Percentiles rank a stretch among this genome's conserved stretches.
Evolutionary conservation across 2,797 vertebrate species (phyloP).

Genomic region (Fistularia commersonii): DNA sequence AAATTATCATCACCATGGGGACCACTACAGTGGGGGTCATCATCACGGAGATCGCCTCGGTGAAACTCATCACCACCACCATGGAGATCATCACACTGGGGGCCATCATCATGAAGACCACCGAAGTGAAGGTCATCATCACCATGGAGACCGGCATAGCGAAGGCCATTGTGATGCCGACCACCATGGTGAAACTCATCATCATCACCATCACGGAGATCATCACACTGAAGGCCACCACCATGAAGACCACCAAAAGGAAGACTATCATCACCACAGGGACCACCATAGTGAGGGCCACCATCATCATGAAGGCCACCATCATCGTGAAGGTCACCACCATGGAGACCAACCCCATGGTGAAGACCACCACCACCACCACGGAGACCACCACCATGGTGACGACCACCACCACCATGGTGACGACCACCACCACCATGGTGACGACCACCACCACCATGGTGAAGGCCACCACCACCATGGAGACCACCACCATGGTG

Average conservation of each 20-base stretch:
- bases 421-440: neutral
- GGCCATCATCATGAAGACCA: neutral
- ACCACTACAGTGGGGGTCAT: constrained; percentile 3
- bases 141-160: constrained; percentile 12
- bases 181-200: constrained; percentile 1
- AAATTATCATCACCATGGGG: neutral
- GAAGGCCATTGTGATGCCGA: constrained; percentile 3
- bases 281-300: neutral
- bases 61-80: constrained; percentile 15
- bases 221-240: constrained; percentile 11
- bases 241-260: constrained; percentile 23
- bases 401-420: constrained; percentile 10
- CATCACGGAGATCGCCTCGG: constrained; percentile 14
- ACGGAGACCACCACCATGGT: constrained; percentile 2
- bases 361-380: constrained; percentile 19
- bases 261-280: constrained; percentile 5
- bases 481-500: constrained; percentile 12
- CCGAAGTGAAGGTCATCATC: constrained; percentile 1
- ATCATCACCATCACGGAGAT: constrained; percentile 22
- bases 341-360: constrained; percentile 11
- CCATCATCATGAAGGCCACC: constrained; percentile 5
- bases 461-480: neutral
- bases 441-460: constrained; percentile 1
- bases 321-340: constrained; percentile 11
- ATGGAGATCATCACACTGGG: neutral